These are phyloP conservation scores for Trichonephila clavipes DNA, from an alignment of 1,140 invertebrate species.

Conservation along the genomic window DNA sequence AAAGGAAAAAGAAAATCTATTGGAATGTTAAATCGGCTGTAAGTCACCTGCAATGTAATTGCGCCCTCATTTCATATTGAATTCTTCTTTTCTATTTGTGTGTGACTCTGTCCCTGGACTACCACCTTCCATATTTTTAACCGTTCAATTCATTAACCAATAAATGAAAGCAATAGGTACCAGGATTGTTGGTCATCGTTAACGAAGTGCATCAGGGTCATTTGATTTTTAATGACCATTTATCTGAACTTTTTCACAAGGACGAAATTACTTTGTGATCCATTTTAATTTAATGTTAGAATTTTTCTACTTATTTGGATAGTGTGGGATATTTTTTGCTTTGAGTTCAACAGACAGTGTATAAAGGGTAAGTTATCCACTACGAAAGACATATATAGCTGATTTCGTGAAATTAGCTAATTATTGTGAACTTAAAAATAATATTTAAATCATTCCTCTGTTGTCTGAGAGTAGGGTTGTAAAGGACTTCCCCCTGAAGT, in stretches of 20 bases:
- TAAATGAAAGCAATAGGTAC: not conserved
- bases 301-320: not conserved
- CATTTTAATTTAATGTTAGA: not conserved
- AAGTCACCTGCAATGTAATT: not conserved
- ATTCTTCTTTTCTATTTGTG: not conserved
- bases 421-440: no score
- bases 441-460: no score
- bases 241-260: not conserved
- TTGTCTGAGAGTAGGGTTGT: no score
- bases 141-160: not conserved
- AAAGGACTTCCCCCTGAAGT: no score
- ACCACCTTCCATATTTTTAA: not conserved
- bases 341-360: no score
- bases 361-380: no score
- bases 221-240: not conserved
- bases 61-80: not conserved
- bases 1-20: not conserved
- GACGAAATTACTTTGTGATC: not conserved
- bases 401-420: no score
- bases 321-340: no score
- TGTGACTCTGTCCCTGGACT: not conserved
- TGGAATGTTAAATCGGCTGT: not conserved
- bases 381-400: no score
- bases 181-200: not conserved
- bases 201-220: not conserved